Conservation (phyloP, 2,797 vertebrate genomes). For the Lithobates pipiens region DNA sequence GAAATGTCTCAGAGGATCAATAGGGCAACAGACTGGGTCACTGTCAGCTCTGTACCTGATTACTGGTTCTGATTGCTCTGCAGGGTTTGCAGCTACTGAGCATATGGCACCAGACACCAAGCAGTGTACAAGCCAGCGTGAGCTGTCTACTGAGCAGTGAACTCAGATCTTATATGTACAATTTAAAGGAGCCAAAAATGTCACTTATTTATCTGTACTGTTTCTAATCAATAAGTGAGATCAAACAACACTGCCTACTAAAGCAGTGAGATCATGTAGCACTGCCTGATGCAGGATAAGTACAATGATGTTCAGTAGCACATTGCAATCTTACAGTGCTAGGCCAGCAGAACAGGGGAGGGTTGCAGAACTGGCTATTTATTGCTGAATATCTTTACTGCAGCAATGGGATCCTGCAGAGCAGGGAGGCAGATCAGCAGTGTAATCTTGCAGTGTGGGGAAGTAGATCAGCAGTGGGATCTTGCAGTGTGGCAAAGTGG, state of each 20-base stretch:
- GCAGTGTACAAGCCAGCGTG: not conserved
- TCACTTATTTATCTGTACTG: no score
- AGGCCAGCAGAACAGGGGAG: no score
- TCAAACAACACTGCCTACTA: no score
- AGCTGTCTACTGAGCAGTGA: not conserved
- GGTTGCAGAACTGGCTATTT: no score
- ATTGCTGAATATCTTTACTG: no score
- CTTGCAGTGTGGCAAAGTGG: no score
- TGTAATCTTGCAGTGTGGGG: not conserved
- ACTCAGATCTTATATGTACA: not conserved
- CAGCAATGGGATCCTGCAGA: no score
- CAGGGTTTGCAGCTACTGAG: not conserved
- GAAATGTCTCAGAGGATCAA: not conserved
- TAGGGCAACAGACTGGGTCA: slow-evolving; percentile 1
- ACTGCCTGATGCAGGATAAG: no score
- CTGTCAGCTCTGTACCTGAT: slow-evolving; percentile 5
- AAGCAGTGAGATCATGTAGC: no score
- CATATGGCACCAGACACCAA: not conserved
- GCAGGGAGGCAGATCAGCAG: not conserved
- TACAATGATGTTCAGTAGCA: no score
- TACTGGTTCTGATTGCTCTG: not conserved
- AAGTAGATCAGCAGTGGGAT: not conserved
- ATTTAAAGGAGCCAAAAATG: not conserved
- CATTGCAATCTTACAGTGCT: no score
- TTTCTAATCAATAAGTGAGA: no score